phyloP scores from a whole-genome alignment of 2,113 vertebrate genomes.

The Penelope pileata region DNA sequence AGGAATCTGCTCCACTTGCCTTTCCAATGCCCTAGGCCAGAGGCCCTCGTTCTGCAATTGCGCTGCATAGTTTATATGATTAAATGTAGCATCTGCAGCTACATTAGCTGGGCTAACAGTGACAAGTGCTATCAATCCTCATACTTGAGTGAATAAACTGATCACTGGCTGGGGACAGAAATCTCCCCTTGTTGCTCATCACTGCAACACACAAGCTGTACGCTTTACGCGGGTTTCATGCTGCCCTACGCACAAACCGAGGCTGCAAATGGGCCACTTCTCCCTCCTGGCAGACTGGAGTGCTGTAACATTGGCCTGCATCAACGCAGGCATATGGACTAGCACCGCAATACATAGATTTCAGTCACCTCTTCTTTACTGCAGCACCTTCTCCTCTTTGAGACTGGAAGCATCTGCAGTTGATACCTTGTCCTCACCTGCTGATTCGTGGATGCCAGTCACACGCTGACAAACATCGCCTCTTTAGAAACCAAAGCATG shows the following conservation, averaged over 20 bases:
- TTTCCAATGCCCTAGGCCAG: not conserved
- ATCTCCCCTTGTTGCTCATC: constrained; percentile 24
- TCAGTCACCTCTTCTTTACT: not conserved
- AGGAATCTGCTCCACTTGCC: not conserved
- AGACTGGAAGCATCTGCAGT: not conserved
- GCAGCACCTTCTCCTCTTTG: not conserved
- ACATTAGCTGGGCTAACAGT: constrained; percentile 53
- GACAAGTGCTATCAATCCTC: constrained; percentile 61
- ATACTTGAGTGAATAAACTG: constrained; percentile 34
- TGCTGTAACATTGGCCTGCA: not conserved
- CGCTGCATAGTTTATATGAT: not conserved
- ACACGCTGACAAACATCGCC: not conserved
- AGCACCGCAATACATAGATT: not conserved
- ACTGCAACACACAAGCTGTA: not conserved
- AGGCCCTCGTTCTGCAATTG: constrained; percentile 29
- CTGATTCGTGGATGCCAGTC: not conserved
- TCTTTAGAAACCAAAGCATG: not conserved
- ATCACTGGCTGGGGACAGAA: constrained; percentile 40
- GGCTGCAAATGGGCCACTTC: not conserved
- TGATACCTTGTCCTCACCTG: not conserved
- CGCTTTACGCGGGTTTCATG: not conserved
- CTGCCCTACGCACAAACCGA: accelerated
- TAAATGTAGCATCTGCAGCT: constrained; percentile 60
- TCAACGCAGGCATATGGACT: not conserved
- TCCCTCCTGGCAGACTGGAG: not conserved